Conservation (phyloP, 2,888 invertebrate species). For the Gasteruption jaculator region DNA sequence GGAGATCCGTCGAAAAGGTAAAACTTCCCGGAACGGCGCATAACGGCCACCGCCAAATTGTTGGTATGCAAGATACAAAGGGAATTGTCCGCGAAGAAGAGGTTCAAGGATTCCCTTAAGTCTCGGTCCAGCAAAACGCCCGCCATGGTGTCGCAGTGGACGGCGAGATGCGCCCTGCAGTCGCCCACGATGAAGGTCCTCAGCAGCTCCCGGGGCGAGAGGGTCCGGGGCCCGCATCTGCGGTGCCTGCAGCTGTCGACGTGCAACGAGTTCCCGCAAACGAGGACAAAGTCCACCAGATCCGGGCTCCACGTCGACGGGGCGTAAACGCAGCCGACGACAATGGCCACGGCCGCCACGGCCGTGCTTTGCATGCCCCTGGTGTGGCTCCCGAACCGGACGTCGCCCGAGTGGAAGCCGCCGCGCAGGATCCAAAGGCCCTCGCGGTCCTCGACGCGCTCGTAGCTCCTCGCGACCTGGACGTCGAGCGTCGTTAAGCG, state of each 20-base stretch:
- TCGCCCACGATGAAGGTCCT: conserved; percentile 42
- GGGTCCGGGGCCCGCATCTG: conserved; percentile 32
- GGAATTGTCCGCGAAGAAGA: conserved; percentile 60
- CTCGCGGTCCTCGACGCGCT: conserved; percentile 32
- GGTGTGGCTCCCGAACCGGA: conserved; percentile 25
- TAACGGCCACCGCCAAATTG: conserved; percentile 56
- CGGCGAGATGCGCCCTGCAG: conserved; percentile 31
- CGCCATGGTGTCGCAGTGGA: conserved; percentile 34
- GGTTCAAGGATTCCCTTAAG: conserved; percentile 47
- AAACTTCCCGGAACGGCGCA: conserved; percentile 54
- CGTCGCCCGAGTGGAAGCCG: conserved; percentile 30
- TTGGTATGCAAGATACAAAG: conserved; percentile 58
- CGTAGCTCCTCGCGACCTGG: conserved; percentile 27
- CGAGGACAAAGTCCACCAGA: conserved; percentile 59
- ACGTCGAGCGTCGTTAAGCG: conserved; percentile 35
- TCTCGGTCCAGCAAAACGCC: conserved; percentile 37
- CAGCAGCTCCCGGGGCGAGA: conserved; percentile 38
- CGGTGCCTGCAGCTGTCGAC: conserved; percentile 40
- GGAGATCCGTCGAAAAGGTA: conserved; percentile 62
- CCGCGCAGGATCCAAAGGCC: conserved; percentile 34
- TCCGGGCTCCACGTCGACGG: conserved; percentile 57
- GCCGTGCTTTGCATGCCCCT: conserved; percentile 55
- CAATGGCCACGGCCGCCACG: conserved; percentile 58
- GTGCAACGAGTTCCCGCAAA: conserved; percentile 62
- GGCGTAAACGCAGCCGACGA: conserved; percentile 58